A percentile compares a stretch with the other conserved stretches of the same genome.
Conservation (phyloP, 2,113 vertebrate species). For the Sphyrna mokarran region DNA sequence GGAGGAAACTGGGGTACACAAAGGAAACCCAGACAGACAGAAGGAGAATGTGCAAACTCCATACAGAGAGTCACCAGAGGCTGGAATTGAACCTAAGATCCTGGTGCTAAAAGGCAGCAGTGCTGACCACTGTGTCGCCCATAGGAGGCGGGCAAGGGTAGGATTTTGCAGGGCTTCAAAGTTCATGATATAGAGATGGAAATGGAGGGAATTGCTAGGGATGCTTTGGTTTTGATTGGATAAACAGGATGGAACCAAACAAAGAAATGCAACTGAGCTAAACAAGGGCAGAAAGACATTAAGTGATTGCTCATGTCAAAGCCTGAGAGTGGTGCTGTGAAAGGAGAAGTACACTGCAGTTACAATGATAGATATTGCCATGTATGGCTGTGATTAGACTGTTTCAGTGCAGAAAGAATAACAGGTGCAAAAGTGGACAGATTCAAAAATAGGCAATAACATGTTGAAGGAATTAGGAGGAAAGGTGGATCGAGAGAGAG, state of each 20-base stretch:
- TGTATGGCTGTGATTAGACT: neutral
- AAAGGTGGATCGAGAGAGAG: neutral
- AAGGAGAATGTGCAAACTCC: too few relatives aligned
- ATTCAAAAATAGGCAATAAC: neutral
- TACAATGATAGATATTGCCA: neutral
- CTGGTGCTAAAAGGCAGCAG: too few relatives aligned
- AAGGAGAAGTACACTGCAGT: neutral
- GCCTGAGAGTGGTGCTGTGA: neutral
- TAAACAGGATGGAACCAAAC: neutral
- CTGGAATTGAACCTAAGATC: too few relatives aligned
- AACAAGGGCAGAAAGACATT: neutral
- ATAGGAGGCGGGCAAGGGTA: neutral
- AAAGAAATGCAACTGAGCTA: neutral
- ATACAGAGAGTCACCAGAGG: too few relatives aligned
- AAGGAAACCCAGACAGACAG: too few relatives aligned
- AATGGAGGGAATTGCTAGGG: neutral
- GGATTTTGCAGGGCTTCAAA: neutral
- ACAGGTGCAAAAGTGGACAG: neutral
- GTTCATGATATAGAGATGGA: neutral
- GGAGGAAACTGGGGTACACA: too few relatives aligned
- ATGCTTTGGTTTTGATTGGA: neutral
- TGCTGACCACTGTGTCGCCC: too few relatives aligned
- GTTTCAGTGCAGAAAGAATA: neutral
- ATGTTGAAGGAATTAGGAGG: neutral
- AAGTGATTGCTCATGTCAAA: neutral